A percentile compares a stretch with the other conserved stretches of the same genome.
Evolutionary conservation across 1,140 invertebrate genomes (phyloP).

Genomic region (Holotrichia oblita): DNA sequence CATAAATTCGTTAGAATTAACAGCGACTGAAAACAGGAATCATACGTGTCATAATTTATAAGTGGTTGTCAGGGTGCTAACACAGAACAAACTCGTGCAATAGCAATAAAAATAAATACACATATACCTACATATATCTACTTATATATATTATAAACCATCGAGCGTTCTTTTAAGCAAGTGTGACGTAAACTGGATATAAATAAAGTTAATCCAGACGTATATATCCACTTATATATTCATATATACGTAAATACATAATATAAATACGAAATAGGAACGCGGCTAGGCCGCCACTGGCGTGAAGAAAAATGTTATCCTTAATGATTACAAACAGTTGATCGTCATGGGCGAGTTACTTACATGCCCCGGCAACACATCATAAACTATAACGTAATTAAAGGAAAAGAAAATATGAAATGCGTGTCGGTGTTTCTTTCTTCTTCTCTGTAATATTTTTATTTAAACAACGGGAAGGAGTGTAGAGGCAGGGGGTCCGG

Average conservation of each 20-base stretch:
- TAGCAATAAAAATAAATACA: too few relatives aligned
- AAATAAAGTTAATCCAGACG: conserved; percentile 5
- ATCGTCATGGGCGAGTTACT: conserved; percentile 10
- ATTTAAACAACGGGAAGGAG: not conserved
- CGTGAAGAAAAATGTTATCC: conserved; percentile 30
- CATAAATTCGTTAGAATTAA: too few relatives aligned
- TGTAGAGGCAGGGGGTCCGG: too few relatives aligned
- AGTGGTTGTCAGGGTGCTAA: too few relatives aligned
- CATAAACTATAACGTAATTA: conserved; percentile 29
- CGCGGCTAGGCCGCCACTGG: not conserved
- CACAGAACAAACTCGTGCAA: too few relatives aligned
- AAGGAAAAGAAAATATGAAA: not conserved
- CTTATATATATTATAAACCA: too few relatives aligned
- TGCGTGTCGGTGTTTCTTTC: not conserved
- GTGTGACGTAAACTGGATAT: conserved; percentile 6
- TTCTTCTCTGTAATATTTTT: not conserved
- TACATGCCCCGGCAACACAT: conserved; percentile 19
- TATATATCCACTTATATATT: conserved; percentile 1
- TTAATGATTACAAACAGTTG: conserved; percentile 30
- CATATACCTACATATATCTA: too few relatives aligned
- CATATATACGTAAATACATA: not conserved
- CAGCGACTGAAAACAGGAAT: too few relatives aligned
- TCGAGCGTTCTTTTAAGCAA: not conserved
- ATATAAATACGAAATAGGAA: not conserved
- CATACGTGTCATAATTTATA: too few relatives aligned